Base-by-base conservation (phyloP, 2,888 invertebrate genomes). In the Julus scandinavius region DNA sequence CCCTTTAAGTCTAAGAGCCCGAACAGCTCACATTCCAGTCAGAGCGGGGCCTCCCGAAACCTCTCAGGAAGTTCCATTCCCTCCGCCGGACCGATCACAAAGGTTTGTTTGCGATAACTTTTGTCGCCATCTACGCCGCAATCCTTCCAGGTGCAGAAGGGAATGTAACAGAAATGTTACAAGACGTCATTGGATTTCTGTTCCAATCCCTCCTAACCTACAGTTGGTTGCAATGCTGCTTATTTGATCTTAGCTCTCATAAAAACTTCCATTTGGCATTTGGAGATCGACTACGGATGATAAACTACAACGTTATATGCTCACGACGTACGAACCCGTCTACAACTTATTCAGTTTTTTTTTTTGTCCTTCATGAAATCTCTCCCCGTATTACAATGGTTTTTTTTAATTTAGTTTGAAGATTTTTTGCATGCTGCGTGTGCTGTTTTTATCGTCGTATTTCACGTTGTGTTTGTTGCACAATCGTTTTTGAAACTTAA, bases 1-100 rank as follows among this genome's bases (percentile, higher is more conserved):
- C 97, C 98, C 92, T 99, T 99, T 95, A 96, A 96, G 94, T 96
- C 98, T 92, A 98, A 97, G 94, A 96, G 96, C 92, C 95, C 96
- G 92, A 95, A 96, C 93, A 96, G 96, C 90, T 93, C 92, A 58
- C 91, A 91, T 88, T 92, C 92, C 88, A 92, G 92, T 90, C 92
- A 91, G 90, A 92, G 91, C 90, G 92, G 91, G 80, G 89, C 88
- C 49, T 89, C 89, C 38, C 90, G 92, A 45, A 54, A 41, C 40
- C 40, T 41, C 54, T 92, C 92, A 84, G 91, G 92, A 45, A 90
- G 90, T 90, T 92, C 92, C n/a, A 90, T 92, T 84, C 91, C 92
- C 88, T 89, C 94, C 91, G 95, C 95, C 91, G 98, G 98, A 94
- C 98, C 98, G 90, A 98, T 99, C 93, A 98, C 96, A 89, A 99